Conservation (phyloP, 1,140 invertebrate species). For the Contarinia nasturtii region DNA sequence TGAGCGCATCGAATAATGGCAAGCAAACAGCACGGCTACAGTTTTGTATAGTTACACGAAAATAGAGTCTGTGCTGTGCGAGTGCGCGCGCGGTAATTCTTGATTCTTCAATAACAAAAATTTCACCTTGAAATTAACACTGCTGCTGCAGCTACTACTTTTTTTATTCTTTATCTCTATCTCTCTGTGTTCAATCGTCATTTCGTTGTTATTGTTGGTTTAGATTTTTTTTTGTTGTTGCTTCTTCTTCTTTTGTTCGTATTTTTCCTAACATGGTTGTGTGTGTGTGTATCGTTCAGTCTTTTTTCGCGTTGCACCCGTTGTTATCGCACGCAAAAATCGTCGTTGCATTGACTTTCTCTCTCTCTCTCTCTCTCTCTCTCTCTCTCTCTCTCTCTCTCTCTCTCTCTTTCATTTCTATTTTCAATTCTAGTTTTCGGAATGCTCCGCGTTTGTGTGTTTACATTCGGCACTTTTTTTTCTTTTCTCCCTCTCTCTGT, state of each 20-base stretch:
- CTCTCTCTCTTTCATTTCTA: background rate
- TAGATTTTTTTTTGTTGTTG: too few relatives aligned
- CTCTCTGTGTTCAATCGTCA: too few relatives aligned
- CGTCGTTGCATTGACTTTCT: background rate
- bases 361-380: background rate
- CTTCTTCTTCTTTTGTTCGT: background rate
- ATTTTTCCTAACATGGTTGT: background rate
- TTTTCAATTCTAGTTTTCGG: background rate
- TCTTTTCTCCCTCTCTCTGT: background rate
- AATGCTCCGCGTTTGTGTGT: background rate
- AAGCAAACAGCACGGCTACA: too few relatives aligned
- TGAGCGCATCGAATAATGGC: too few relatives aligned
- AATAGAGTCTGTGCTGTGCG: too few relatives aligned
- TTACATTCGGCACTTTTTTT: background rate
- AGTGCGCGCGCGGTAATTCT: too few relatives aligned
- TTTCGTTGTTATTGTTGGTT: too few relatives aligned
- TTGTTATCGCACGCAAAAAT: background rate
- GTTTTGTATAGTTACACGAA: too few relatives aligned
- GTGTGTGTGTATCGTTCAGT: background rate
- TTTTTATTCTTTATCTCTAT: background rate
- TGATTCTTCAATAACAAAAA: background rate
- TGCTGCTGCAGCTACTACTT: background rate
- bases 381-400: background rate
- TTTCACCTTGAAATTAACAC: background rate
- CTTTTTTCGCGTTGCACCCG: background rate